Conservation (phyloP, 2,113 vertebrate genomes). For the Eublepharis macularius region DNA sequence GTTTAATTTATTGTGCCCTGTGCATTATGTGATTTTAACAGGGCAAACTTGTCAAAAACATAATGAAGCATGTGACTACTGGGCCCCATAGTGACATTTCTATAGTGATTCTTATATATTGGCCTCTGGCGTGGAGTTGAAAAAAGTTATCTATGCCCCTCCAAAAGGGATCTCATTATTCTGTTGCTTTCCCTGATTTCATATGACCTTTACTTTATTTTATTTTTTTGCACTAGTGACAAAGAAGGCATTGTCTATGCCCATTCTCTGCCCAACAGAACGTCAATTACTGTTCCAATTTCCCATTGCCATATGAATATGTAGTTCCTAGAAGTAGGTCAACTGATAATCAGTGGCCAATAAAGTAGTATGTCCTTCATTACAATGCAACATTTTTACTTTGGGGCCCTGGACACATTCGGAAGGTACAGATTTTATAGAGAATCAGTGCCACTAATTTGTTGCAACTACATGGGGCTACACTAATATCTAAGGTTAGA, state of each 20-base stretch:
- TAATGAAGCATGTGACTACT: neutral
- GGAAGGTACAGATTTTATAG: neutral
- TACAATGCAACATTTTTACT: neutral
- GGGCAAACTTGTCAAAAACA: neutral
- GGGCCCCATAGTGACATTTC: neutral
- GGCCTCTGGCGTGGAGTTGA: neutral
- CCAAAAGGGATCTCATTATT: neutral
- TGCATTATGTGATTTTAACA: neutral
- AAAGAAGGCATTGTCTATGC: neutral
- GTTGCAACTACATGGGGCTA: neutral
- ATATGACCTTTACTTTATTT: slow-evolving; percentile 14
- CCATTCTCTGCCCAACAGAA: neutral
- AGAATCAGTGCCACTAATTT: neutral
- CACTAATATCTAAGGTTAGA: neutral
- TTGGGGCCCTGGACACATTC: neutral
- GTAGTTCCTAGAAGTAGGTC: neutral
- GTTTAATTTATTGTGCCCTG: neutral
- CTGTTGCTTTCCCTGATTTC: slow-evolving; percentile 1
- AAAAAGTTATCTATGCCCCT: neutral
- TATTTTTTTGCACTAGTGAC: neutral
- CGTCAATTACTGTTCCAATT: slow-evolving; percentile 5
- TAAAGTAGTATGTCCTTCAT: neutral
- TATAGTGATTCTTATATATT: neutral
- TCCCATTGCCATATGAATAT: slow-evolving; percentile 13
- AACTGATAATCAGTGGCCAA: neutral